These are phyloP conservation scores for Oryzias javanicus DNA, from an alignment of 2,113 vertebrate species.

Conservation along the genomic window DNA sequence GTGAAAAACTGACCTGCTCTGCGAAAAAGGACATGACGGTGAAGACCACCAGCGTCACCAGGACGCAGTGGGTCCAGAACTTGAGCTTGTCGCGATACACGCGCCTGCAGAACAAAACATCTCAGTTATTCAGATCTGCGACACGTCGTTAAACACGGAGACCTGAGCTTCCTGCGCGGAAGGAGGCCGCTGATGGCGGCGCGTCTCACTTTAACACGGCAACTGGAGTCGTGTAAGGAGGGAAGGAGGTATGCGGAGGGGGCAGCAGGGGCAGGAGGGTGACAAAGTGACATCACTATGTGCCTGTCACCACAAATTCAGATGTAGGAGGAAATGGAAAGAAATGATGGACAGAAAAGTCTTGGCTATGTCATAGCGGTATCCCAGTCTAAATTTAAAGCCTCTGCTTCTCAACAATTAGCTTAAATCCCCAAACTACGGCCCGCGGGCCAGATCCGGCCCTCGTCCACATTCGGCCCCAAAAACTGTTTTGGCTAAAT, in stretches of 20 bases:
- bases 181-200: background rate
- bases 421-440: no score
- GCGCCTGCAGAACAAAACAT: constrained; percentile 76
- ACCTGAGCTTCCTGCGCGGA: background rate
- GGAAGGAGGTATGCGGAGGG: constrained; percentile 11
- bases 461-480: no score
- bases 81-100: constrained; percentile 94
- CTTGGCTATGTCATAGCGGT: no score
- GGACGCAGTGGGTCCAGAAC: constrained; percentile 97
- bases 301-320: constrained; percentile 26
- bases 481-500: no score
- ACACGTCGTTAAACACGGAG: background rate
- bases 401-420: no score
- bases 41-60: constrained; percentile 92
- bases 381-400: no score
- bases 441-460: no score
- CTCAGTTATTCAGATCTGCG: background rate
- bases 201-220: background rate
- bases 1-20: constrained; percentile 85
- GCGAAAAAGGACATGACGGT: constrained; percentile 97
- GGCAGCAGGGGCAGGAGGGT: constrained; percentile 40
- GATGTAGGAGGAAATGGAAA: constrained; percentile 3
- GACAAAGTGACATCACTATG: constrained; percentile 61
- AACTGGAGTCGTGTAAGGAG: background rate
- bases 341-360: background rate